A percentile compares a stretch with the other conserved stretches of the same genome.
These are phyloP conservation scores for Agriopis leucophaearia DNA, from an alignment of 2,888 invertebrate genomes.

Conservation along the genomic window DNA sequence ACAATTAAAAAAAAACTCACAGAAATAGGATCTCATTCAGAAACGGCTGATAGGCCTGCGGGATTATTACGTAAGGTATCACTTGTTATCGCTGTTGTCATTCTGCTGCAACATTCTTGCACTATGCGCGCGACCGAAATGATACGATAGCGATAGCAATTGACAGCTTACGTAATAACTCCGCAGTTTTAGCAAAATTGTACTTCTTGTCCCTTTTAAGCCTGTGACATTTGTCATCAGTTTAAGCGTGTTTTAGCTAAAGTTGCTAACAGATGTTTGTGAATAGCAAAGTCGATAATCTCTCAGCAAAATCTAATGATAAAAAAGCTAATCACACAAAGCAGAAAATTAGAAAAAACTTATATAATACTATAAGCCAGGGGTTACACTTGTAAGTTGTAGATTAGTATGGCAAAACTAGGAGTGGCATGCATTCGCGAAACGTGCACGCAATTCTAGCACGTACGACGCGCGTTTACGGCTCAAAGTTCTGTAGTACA, in stretches of 20 bases:
- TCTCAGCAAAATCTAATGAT: conserved; percentile 41
- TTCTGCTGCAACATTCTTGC: too few relatives aligned
- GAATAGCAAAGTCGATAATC: conserved; percentile 11
- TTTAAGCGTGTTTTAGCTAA: neutral
- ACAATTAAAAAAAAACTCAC: neutral
- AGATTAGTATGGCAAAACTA: conserved; percentile 44
- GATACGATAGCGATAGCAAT: too few relatives aligned
- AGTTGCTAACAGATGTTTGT: conserved; percentile 20
- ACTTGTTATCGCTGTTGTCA: too few relatives aligned
- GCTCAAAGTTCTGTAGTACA: conserved; percentile 12
- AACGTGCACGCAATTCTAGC: conserved; percentile 30
- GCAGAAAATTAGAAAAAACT: conserved; percentile 48
- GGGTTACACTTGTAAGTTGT: conserved; percentile 54
- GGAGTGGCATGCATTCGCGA: conserved; percentile 39
- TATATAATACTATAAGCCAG: conserved; percentile 49
- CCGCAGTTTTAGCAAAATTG: too few relatives aligned
- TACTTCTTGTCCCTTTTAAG: neutral
- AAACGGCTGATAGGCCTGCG: too few relatives aligned
- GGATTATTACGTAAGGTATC: too few relatives aligned
- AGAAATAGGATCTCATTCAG: too few relatives aligned
- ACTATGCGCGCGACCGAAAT: too few relatives aligned
- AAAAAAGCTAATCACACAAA: conserved; percentile 49
- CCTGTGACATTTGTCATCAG: neutral
- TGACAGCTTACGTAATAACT: too few relatives aligned
- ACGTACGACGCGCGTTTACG: conserved; percentile 15